Percentiles rank a stretch among this genome's conserved stretches.
Conservation (phyloP, 2,113 vertebrate species). For the Actinemys pallida region DNA sequence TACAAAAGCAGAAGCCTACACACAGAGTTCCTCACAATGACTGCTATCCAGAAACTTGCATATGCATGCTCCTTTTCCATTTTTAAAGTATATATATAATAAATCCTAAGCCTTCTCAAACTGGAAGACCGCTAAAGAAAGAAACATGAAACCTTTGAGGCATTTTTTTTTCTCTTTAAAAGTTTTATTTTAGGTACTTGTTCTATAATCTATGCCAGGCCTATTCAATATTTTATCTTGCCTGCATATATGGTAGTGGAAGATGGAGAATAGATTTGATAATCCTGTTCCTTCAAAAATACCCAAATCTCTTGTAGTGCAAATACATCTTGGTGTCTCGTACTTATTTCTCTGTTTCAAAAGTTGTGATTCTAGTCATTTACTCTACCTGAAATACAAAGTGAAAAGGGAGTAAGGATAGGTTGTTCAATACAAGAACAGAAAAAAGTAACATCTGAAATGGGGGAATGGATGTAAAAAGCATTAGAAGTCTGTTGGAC, state of each 20-base stretch:
- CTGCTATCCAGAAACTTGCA: conserved; percentile 21
- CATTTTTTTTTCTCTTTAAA: background rate
- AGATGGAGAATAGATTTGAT: background rate
- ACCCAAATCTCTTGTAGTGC: background rate
- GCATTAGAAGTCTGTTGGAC: background rate
- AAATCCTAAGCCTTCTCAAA: background rate
- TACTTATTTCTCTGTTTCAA: background rate
- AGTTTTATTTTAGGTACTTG: background rate
- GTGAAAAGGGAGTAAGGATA: background rate
- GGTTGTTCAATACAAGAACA: background rate
- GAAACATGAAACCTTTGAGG: conserved; percentile 4
- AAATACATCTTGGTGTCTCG: background rate
- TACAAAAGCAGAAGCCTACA: conserved; percentile 9
- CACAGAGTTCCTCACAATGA: background rate
- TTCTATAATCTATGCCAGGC: background rate
- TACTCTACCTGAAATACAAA: background rate
- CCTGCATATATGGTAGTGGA: background rate
- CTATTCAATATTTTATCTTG: background rate
- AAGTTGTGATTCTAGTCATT: background rate
- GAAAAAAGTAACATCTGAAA: background rate
- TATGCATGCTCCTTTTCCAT: conserved; percentile 1
- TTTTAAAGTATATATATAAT: conserved; percentile 11
- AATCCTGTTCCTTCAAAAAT: background rate
- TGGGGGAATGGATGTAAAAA: background rate
- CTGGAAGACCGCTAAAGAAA: conserved; percentile 19